Evolutionary conservation across 2,797 vertebrate species (phyloP).

Genomic region (Enteromius anoplus): DNA sequence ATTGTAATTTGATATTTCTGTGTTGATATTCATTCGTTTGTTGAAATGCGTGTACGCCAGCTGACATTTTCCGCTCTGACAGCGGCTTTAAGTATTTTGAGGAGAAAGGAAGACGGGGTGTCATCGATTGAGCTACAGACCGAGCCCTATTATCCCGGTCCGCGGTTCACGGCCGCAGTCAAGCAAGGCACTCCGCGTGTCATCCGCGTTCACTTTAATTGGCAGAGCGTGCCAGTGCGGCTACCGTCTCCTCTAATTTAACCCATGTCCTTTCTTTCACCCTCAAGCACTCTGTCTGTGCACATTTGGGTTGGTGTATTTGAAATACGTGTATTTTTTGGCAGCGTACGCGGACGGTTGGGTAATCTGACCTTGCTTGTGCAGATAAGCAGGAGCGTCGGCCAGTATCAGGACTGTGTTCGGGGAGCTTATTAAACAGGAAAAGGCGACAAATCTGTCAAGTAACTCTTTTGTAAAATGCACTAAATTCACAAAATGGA

Average conservation of each 20-base stretch:
- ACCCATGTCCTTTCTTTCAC: background rate
- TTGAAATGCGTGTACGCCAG: constrained; percentile 14
- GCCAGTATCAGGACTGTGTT: background rate
- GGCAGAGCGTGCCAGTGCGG: constrained; percentile 43
- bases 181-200: constrained; percentile 33
- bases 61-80: constrained; percentile 35
- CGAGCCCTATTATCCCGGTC: constrained; percentile 49
- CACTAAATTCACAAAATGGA: constrained; percentile 10
- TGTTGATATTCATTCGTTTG: background rate
- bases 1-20: constrained; percentile 21
- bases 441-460: constrained; percentile 6
- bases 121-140: constrained; percentile 51
- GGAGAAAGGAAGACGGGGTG: constrained; percentile 21
- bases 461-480: constrained; percentile 3
- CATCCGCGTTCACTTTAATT: constrained; percentile 50
- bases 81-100: constrained; percentile 12
- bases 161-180: constrained; percentile 42
- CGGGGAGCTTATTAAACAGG: constrained; percentile 45
- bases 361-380: constrained; percentile 23
- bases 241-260: constrained; percentile 11
- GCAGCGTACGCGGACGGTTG: background rate
- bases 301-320: background rate
- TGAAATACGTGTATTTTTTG: constrained; percentile 20
- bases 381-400: constrained; percentile 13
- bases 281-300: background rate